A percentile compares a stretch with the other conserved stretches of the same genome.
Evolutionary conservation across 2,888 invertebrate species (phyloP).

Genomic region (Bombylius major): DNA sequence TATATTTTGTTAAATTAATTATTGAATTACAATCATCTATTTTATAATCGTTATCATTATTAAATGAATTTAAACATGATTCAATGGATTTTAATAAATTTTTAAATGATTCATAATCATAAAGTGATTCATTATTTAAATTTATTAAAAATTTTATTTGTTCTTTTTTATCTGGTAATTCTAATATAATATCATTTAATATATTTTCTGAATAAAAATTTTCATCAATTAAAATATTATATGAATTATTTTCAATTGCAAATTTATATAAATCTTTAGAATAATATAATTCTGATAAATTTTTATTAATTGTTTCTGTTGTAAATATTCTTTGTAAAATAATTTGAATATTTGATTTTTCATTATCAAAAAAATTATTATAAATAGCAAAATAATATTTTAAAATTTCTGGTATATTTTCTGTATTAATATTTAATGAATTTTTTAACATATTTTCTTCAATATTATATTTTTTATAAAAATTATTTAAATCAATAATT

Average conservation of each 20-base stretch:
- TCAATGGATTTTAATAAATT: background rate
- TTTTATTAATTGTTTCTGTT: constrained; percentile 21
- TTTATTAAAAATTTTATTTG: constrained; percentile 6
- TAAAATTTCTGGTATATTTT: constrained; percentile 20
- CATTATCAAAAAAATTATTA: constrained; percentile 50
- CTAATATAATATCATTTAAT: constrained; percentile 21
- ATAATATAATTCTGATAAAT: constrained; percentile 15
- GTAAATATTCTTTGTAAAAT: constrained; percentile 48
- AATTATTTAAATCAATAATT: background rate
- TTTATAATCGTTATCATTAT: no score
- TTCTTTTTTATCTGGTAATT: background rate
- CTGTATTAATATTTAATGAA: constrained; percentile 10
- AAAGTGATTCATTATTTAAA: constrained; percentile 3
- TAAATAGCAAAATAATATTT: constrained; percentile 30
- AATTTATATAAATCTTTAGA: constrained; percentile 18
- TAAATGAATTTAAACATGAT: no score
- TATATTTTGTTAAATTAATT: constrained; percentile 13
- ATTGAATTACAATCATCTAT: constrained; percentile 21
- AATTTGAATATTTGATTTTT: constrained; percentile 42
- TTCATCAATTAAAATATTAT: constrained; percentile 23
- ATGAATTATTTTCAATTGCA: constrained; percentile 21
- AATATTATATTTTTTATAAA: constrained; percentile 16
- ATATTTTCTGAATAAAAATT: constrained; percentile 22
- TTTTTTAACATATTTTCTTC: constrained; percentile 29
- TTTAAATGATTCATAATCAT: background rate